Conservation (phyloP, 1,140 invertebrate species). For the Diorhabda sublineata region DNA sequence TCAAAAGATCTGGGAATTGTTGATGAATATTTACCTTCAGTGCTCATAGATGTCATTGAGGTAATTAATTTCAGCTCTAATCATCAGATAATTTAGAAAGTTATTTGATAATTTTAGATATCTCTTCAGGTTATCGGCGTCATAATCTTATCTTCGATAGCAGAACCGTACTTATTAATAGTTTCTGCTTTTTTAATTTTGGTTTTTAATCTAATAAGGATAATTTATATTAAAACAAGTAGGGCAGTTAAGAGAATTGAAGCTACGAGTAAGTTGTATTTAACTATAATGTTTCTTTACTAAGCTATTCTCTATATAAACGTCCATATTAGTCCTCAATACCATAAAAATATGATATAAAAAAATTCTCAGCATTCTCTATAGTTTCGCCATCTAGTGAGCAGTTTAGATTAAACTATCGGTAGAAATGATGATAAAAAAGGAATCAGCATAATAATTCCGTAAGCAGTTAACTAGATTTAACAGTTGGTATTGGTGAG, state of each 20-base stretch:
- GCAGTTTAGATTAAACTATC: too few relatives aligned
- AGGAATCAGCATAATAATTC: too few relatives aligned
- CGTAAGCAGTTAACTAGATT: too few relatives aligned
- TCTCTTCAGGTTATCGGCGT: slow-evolving; percentile 40
- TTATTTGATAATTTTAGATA: slow-evolving; percentile 23
- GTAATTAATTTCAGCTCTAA: slow-evolving; percentile 22
- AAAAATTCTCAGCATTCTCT: too few relatives aligned
- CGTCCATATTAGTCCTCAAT: too few relatives aligned
- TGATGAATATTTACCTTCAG: slow-evolving; percentile 41
- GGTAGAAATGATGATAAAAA: too few relatives aligned
- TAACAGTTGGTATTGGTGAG: too few relatives aligned
- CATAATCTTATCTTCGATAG: slow-evolving; percentile 63
- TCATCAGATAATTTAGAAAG: slow-evolving; percentile 9
- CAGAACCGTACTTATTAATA: slow-evolving; percentile 68
- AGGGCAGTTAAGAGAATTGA: slow-evolving; percentile 38
- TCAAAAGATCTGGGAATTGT: slow-evolving; percentile 52
- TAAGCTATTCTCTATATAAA: too few relatives aligned
- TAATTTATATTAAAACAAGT: slow-evolving; percentile 35
- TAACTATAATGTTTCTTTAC: neutral
- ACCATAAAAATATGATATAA: too few relatives aligned
- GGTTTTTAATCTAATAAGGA: slow-evolving; percentile 32
- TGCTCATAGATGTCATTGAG: slow-evolving; percentile 38
- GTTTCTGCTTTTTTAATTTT: slow-evolving; percentile 28
- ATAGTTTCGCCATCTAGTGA: too few relatives aligned
- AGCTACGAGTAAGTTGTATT: slow-evolving; percentile 35